A percentile compares a stretch with the other conserved stretches of the same genome.
These are phyloP conservation scores for Nothobranchius furzeri DNA, from an alignment of 2,113 vertebrate species.

Conservation along the genomic window DNA sequence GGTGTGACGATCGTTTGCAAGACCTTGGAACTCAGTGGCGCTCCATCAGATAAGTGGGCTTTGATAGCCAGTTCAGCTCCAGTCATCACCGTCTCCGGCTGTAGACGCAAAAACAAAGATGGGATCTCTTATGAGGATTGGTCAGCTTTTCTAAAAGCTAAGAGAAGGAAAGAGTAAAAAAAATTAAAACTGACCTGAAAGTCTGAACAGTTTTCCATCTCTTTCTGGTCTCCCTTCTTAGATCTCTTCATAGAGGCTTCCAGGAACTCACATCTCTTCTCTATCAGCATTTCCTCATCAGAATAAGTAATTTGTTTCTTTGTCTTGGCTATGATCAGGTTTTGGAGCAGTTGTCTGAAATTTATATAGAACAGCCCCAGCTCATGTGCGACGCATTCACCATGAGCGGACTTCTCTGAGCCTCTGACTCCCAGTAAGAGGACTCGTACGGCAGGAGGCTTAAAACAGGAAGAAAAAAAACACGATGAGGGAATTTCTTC, in stretches of 20 bases:
- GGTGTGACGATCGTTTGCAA: constrained; percentile 83
- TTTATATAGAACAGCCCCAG: constrained; percentile 92
- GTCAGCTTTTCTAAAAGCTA: neutral
- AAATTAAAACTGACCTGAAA: constrained; percentile 18
- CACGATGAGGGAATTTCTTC: neutral
- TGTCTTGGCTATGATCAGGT: constrained; percentile 86
- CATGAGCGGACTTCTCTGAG: constrained; percentile 86
- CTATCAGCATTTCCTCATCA: constrained; percentile 77
- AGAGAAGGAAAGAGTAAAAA: neutral
- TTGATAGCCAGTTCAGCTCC: constrained; percentile 87
- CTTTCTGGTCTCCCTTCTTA: constrained; percentile 2
- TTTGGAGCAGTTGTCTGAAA: constrained; percentile 89
- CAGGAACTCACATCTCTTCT: constrained; percentile 71
- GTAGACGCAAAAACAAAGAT: constrained; percentile 15
- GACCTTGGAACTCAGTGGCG: constrained; percentile 78
- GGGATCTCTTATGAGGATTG: neutral
- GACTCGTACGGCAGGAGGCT: constrained; percentile 89
- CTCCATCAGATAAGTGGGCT: constrained; percentile 79
- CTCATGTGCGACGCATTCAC: constrained; percentile 82
- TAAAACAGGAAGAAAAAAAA: constrained; percentile 6
- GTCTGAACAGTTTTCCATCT: constrained; percentile 4
- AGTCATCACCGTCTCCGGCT: constrained; percentile 76
- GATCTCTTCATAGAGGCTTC: constrained; percentile 58
- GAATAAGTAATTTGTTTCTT: constrained; percentile 73
- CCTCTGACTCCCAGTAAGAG: constrained; percentile 85